phyloP scores from a whole-genome alignment of 2,888 invertebrate genomes.

The Dynastes grantii region DNA sequence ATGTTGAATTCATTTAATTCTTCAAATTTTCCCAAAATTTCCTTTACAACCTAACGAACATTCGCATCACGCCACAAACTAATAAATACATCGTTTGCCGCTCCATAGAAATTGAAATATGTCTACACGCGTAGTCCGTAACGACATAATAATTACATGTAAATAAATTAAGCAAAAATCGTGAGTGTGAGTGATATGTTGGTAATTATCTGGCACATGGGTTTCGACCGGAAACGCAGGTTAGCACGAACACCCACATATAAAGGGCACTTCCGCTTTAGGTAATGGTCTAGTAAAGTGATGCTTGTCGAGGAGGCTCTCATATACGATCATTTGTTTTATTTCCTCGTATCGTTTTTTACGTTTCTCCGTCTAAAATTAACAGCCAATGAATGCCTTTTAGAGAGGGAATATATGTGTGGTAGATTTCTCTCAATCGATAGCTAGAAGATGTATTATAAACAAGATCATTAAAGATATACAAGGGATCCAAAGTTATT shows the following conservation, averaged over 20 bases:
- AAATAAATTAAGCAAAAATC: slow-evolving; percentile 64
- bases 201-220: slow-evolving; percentile 63
- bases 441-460: no score
- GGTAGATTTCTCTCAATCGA: no score
- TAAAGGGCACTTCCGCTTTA: slow-evolving; percentile 69
- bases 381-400: slow-evolving; percentile 6
- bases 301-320: slow-evolving; percentile 63
- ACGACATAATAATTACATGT: slow-evolving; percentile 65
- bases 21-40: no score
- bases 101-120: slow-evolving; percentile 40
- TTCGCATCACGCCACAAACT: no score
- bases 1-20: no score
- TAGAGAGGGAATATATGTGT: not conserved
- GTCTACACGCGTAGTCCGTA: slow-evolving; percentile 50
- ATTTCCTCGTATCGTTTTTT: slow-evolving; percentile 40
- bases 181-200: slow-evolving; percentile 61
- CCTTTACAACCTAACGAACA: no score
- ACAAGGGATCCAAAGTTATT: no score
- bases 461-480: no score
- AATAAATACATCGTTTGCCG: slow-evolving; percentile 30
- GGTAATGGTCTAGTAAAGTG: slow-evolving; percentile 69
- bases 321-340: slow-evolving; percentile 47
- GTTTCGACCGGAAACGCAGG: slow-evolving; percentile 68
- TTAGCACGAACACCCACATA: slow-evolving; percentile 70
- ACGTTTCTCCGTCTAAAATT: slow-evolving; percentile 6